A percentile compares a stretch with the other conserved stretches of the same genome.
Conservation (phyloP, 2,797 vertebrate species). For the Podargus strigoides region DNA sequence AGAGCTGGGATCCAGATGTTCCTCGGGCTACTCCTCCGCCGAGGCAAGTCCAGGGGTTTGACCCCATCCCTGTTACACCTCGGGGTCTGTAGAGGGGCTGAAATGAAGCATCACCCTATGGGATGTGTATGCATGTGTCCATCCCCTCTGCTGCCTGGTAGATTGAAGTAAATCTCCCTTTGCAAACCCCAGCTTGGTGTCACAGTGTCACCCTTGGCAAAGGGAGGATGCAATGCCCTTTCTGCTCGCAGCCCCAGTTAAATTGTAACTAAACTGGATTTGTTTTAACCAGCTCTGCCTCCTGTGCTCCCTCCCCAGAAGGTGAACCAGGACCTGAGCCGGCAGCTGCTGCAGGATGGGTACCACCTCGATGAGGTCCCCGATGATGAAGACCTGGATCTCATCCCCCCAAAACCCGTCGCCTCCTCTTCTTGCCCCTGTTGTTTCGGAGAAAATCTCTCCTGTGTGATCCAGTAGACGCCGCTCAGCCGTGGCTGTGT, state of each 20-base stretch:
- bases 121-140: too few species aligned
- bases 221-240: background rate
- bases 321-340: slow-evolving; percentile 92
- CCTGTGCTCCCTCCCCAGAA: slow-evolving; percentile 57
- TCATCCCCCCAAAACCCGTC: slow-evolving; percentile 92
- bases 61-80: accelerated
- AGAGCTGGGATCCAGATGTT: slow-evolving; percentile 91
- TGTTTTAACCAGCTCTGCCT: background rate
- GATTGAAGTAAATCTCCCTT: background rate
- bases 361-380: slow-evolving; percentile 96
- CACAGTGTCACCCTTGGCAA: background rate
- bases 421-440: slow-evolving; percentile 80
- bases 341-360: slow-evolving; percentile 91
- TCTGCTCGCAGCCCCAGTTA: background rate
- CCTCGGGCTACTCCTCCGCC: slow-evolving; percentile 95
- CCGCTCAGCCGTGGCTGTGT: background rate
- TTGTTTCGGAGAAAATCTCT: slow-evolving; percentile 72
- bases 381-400: slow-evolving; percentile 94
- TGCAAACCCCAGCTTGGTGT: background rate
- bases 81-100: accelerated
- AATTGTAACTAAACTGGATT: background rate
- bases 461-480: slow-evolving; percentile 84
- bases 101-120: background rate
- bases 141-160: too few species aligned
- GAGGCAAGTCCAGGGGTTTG: slow-evolving; percentile 82